Base-by-base conservation (phyloP, 2,797 vertebrate genomes). In the Sitta carolinensis region DNA sequence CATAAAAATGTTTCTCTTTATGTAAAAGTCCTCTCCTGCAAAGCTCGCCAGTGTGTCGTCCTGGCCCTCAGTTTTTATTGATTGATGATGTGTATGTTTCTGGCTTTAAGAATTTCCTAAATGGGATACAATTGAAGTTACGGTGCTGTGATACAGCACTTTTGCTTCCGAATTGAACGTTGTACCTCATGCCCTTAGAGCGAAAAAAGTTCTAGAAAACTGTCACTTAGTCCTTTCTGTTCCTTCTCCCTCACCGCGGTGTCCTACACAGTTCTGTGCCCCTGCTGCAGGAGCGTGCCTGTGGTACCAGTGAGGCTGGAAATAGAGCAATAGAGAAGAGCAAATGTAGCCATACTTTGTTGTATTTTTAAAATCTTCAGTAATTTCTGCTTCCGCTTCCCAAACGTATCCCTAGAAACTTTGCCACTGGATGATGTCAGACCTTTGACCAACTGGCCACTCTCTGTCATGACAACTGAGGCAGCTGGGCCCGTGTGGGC, bases 371-470 rank as follows among this genome's bases (percentile, higher is more conserved):
- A 89, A 92, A 92, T 79, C 88, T 57, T 76, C 77, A 90, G 83
- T 95, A 91, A 96, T 81, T 97, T 95, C 97, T 97, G 91, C 94
- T 97, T 97, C 78, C 62, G 86, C 93, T 97, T 97, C 84, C 97
- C 90, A 96, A 95, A 96, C 75, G 83, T 96, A 54, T 97, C 89
- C 96, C 93, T 97, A 94, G 91, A 97, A 94, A 96, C 93, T 97
- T 95, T 97, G 97, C 89, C 93, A 87, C 85, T 79, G 97, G 96
- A 97, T 91, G 92, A 86, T 97, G 97, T 98, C 97, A 98, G 97
- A 98, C 97, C 97, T 97, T 97, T 98, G 98, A 98, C 96, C 97
- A 98, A 96, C 97, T 97, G 97, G 97, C 97, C 87, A 93, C 89
- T 97, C 96, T 98, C 95, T 98, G 97, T 98, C 96, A 97, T 95